Evolutionary conservation across 2,797 vertebrate genomes (phyloP).

Genomic region (Chanos chanos): DNA sequence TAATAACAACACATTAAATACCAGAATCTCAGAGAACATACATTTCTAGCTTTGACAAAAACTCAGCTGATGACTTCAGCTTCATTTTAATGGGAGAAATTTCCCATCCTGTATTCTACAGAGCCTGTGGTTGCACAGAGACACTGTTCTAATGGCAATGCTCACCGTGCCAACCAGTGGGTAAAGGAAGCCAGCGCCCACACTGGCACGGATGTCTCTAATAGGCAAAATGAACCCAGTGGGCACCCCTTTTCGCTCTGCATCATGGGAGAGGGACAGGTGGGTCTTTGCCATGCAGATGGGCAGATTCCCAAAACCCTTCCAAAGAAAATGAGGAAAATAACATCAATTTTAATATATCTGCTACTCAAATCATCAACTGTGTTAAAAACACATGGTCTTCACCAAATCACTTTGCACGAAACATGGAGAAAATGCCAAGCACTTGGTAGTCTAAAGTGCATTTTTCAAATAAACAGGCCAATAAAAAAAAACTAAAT

Average conservation of each 20-base stretch:
- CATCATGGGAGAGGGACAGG: constrained; percentile 91
- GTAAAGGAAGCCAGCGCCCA: constrained; percentile 91
- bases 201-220: constrained; percentile 92
- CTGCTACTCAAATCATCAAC: neutral
- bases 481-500: no score
- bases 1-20: neutral
- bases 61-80: no score
- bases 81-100: no score
- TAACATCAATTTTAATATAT: neutral
- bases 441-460: no score
- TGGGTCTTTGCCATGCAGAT: constrained; percentile 99
- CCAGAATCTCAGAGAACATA: no score
- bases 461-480: no score
- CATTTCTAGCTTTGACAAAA: no score
- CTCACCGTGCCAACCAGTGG: constrained; percentile 92
- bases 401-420: no score
- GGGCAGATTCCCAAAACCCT: constrained; percentile 91
- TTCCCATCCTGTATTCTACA: neutral
- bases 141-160: neutral
- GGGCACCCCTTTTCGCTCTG: constrained; percentile 92
- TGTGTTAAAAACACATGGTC: neutral
- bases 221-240: constrained; percentile 88
- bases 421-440: no score
- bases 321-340: constrained; percentile 4
- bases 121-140: neutral